A percentile compares a stretch with the other conserved stretches of the same genome.
Conservation (phyloP, 2,113 vertebrate species). For the Sigmodon hispidus region DNA sequence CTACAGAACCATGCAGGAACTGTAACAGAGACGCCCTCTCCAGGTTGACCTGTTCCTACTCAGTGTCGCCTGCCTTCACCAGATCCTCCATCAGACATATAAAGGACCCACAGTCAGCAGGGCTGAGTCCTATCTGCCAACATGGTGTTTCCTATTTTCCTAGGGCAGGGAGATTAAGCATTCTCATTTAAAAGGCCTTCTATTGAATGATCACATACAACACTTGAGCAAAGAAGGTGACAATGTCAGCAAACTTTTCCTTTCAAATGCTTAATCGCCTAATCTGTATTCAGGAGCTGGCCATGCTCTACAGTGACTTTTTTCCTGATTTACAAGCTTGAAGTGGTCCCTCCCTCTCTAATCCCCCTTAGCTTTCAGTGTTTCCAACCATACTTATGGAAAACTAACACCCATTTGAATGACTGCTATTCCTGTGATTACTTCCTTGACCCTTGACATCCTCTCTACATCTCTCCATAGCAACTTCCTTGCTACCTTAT, state of each 20-base stretch:
- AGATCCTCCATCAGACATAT: not conserved
- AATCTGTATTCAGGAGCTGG: constrained; percentile 27
- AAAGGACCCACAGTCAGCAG: not conserved
- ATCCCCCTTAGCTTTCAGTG: not conserved
- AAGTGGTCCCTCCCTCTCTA: not conserved
- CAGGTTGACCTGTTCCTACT: not conserved
- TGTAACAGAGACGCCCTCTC: not conserved
- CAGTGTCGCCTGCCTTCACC: not conserved
- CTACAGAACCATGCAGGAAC: accelerated
- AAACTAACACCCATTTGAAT: not conserved
- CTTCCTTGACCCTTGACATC: not conserved
- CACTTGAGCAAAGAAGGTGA: constrained; percentile 58
- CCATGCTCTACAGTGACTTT: not conserved
- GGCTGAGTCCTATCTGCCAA: constrained; percentile 43
- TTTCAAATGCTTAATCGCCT: constrained; percentile 34
- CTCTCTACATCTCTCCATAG: not conserved
- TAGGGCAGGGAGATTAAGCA: constrained; percentile 47
- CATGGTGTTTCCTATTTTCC: constrained; percentile 30
- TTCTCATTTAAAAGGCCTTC: constrained; percentile 64
- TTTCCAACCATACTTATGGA: not conserved
- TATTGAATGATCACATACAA: constrained; percentile 54
- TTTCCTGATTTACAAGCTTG: not conserved
- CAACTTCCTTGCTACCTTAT: not conserved
- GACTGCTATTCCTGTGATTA: not conserved
- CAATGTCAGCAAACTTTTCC: constrained; percentile 47